Evolutionary conservation across 2,888 invertebrate genomes (phyloP).

Genomic region (Mystacides longicornis): DNA sequence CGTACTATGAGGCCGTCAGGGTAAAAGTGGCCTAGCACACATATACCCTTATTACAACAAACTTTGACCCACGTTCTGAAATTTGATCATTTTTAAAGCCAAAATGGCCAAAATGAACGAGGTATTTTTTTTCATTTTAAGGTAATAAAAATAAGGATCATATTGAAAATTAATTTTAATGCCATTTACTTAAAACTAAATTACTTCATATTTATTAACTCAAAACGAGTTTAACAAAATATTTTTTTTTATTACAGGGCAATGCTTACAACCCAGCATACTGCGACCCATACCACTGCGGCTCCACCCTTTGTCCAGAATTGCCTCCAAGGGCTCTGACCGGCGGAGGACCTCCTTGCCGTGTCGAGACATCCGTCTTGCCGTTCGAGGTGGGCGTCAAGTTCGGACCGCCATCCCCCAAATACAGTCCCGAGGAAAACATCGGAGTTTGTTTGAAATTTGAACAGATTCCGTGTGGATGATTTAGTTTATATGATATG

Average conservation of each 20-base stretch:
- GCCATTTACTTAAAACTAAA: no score
- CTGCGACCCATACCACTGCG: slow-evolving; percentile 76
- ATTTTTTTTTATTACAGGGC: slow-evolving; percentile 41
- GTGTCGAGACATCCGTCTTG: slow-evolving; percentile 66
- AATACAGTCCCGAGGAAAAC: slow-evolving; percentile 70
- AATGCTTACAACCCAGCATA: slow-evolving; percentile 52
- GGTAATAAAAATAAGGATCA: no score
- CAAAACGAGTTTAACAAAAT: no score
- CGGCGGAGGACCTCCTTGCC: slow-evolving; percentile 38
- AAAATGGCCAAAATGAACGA: no score
- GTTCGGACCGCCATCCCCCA: slow-evolving; percentile 61
- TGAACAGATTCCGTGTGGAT: slow-evolving; percentile 59
- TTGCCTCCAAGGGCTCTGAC: slow-evolving; percentile 53
- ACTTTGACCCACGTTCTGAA: no score
- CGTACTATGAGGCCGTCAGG: no score
- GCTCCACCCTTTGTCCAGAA: slow-evolving; percentile 59
- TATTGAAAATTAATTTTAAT: no score
- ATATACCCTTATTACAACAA: no score
- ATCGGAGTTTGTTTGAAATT: slow-evolving; percentile 73
- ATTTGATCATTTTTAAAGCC: no score
- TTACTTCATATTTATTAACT: no score
- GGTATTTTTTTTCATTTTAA: no score
- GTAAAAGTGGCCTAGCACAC: no score
- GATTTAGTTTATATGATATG: neutral
- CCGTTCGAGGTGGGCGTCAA: slow-evolving; percentile 74